Base-by-base conservation (phyloP, 2,113 vertebrate genomes). In the Aphyosemion australe region DNA sequence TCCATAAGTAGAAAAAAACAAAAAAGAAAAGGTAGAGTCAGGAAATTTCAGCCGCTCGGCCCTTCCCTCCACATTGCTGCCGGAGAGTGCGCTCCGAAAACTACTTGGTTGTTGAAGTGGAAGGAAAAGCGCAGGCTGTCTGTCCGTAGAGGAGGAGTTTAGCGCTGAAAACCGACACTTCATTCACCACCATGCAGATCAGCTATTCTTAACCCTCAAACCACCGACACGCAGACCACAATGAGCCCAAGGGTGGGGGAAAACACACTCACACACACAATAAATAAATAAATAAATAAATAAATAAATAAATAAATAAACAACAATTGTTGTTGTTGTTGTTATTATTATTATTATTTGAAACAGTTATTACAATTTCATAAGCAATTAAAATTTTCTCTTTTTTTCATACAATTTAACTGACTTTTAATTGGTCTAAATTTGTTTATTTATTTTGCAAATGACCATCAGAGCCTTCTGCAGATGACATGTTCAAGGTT, bases 81-180 rank as follows among this genome's bases (percentile, higher is more conserved):
- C 86, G 84, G 87, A 86, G 90, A 91, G 90, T 92, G 91, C 82
- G 86, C 86, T 86, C 80, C 66, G 83, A 80, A 85, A 39, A 88
- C 80, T 77, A 88, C 82, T 87, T 83, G 86, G 83, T 82, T 74
- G 87, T 83, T 91, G 51, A 87, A 90, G 85, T 89, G 88, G 88
- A 90, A 87, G 86, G 85, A 86, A 87, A 84, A 83, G 83, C 82
- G 80, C 88, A 87, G 87, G 82, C 72, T 48, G 46, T 9, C 59
- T 60, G 86, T 85, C 83, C 85, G 76, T 77, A 87, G 91, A 91
- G 92, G 91, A 88, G 92, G 92, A 90, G 92, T 92, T 26, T 88
- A 65, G 66, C 39, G 49, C 81, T 92, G 92, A 91, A 93, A 93
- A 87, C 84, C 88, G 90, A 93, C 90, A 90, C 92, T 92, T 85